These are phyloP conservation scores for Apus apus DNA, from an alignment of 2,113 vertebrate species.

Conservation along the genomic window DNA sequence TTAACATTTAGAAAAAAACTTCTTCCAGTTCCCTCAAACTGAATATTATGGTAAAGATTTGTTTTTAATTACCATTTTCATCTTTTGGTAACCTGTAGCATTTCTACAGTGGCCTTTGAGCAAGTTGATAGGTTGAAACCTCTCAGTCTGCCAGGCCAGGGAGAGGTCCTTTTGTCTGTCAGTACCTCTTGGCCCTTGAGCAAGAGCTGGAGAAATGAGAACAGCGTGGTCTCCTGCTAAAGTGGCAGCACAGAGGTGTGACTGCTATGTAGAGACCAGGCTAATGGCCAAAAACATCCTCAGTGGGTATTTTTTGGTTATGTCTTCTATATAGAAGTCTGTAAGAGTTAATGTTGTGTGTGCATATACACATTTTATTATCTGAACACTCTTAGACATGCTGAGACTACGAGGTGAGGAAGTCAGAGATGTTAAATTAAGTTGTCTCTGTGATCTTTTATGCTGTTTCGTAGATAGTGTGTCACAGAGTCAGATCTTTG, in stretches of 20 bases:
- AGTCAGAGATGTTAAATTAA: background rate
- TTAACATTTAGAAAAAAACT: background rate
- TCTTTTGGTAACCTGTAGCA: background rate
- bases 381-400: background rate
- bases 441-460: background rate
- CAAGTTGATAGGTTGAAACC: background rate
- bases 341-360: background rate
- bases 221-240: background rate
- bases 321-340: background rate
- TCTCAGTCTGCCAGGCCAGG: background rate
- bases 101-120: background rate
- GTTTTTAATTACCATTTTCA: background rate
- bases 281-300: background rate
- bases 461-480: background rate
- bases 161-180: background rate
- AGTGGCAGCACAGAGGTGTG: background rate
- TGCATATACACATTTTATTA: background rate
- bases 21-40: background rate
- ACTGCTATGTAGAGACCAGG: background rate
- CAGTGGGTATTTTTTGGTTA: background rate
- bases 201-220: background rate
- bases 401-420: background rate
- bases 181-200: background rate
- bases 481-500: background rate
- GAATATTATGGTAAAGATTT: background rate